Evolutionary conservation across 1,140 invertebrate genomes (phyloP).

Genomic region (Apocrypta bakeri): DNA sequence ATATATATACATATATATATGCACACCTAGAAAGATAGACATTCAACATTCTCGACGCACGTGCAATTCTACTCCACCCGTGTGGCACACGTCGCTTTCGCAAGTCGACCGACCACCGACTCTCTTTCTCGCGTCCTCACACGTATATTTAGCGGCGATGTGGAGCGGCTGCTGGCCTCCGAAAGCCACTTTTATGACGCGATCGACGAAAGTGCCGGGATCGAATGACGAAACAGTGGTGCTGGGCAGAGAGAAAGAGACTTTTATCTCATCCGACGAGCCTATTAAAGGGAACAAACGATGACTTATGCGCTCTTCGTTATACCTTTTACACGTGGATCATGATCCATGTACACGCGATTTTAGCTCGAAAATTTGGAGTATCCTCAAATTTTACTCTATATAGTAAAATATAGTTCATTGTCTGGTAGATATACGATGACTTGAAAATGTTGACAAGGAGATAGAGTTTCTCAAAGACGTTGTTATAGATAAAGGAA

Average conservation of each 20-base stretch:
- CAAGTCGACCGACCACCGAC: slow-evolving; percentile 10
- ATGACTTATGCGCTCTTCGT: too few species aligned
- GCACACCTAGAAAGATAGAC: too few species aligned
- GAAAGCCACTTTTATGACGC: slow-evolving; percentile 39
- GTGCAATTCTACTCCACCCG: slow-evolving; percentile 13
- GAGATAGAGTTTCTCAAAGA: too few species aligned
- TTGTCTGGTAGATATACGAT: too few species aligned
- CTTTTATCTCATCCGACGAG: neutral
- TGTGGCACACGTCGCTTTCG: neutral
- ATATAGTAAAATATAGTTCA: too few species aligned
- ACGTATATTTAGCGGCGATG: slow-evolving; percentile 39
- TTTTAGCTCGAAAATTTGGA: too few species aligned
- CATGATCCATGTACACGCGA: too few species aligned
- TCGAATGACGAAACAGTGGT: slow-evolving; percentile 36
- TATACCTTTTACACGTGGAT: too few species aligned
- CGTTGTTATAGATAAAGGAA: too few species aligned
- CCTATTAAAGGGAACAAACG: neutral
- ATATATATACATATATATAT: too few species aligned
- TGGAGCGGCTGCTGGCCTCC: slow-evolving; percentile 20
- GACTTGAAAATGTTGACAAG: too few species aligned
- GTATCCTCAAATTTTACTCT: too few species aligned
- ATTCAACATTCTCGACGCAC: neutral
- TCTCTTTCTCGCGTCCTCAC: neutral
- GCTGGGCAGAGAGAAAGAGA: neutral
- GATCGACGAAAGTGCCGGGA: slow-evolving; percentile 38